Evolutionary conservation across 2,797 vertebrate genomes (phyloP).

Genomic region (Atherinosoma microstoma): DNA sequence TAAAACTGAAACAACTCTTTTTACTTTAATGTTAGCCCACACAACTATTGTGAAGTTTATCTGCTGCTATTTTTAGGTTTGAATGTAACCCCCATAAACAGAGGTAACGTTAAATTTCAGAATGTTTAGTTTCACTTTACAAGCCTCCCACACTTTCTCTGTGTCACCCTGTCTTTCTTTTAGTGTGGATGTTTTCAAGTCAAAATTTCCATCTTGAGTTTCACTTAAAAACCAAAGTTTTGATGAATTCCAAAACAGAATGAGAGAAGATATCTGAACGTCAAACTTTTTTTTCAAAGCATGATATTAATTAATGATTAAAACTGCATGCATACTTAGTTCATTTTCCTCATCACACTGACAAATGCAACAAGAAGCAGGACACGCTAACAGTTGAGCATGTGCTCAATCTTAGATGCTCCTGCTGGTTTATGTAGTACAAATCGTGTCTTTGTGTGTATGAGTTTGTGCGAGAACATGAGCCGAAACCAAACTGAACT

Average conservation of each 20-base stretch:
- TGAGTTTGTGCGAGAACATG: slow-evolving; percentile 11
- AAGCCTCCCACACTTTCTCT: slow-evolving; percentile 50
- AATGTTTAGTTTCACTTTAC: slow-evolving; percentile 27
- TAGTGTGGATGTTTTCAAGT: slow-evolving; percentile 14
- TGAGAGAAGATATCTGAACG: neutral
- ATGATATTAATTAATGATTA: neutral
- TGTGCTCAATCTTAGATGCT: neutral
- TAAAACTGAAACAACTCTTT: neutral
- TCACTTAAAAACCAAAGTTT: slow-evolving; percentile 26
- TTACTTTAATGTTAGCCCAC: neutral
- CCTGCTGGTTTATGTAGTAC: neutral
- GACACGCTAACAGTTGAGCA: slow-evolving; percentile 1
- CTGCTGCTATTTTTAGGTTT: slow-evolving; percentile 28
- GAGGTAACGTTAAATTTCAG: slow-evolving; percentile 28
- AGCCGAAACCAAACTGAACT: slow-evolving; percentile 21
- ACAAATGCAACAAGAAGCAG: slow-evolving; percentile 1
- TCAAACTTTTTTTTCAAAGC: neutral
- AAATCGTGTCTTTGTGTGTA: neutral
- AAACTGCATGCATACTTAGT: neutral
- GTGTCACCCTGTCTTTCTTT: slow-evolving; percentile 1
- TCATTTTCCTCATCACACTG: neutral
- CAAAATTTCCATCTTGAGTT: slow-evolving; percentile 49
- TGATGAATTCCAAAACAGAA: slow-evolving; percentile 16
- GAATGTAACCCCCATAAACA: slow-evolving; percentile 21
- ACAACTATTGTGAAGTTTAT: neutral